Evolutionary conservation across 2,113 vertebrate genomes (phyloP), one percentile per base, ranked within the genome.

Genomic region (Triplophysa tibetana): DNA sequence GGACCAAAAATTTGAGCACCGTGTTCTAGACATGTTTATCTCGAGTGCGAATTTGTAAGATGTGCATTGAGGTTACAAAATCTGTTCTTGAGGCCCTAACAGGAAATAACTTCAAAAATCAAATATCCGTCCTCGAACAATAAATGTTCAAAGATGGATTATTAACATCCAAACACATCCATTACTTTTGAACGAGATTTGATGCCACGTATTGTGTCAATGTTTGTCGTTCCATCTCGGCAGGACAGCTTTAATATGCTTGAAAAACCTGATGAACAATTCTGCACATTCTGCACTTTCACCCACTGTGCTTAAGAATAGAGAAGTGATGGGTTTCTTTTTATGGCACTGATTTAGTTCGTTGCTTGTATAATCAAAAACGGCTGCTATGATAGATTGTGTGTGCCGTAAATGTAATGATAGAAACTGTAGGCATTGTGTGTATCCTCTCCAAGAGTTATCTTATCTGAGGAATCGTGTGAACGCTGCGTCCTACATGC

Each of bases 211-310:
- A 43, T 60, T 29, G 7, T 75, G 48, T 63, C 12, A 63, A 13
- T n/a, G 72, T 41, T 14, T 64, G 7, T 23, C 29, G 9, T 45
- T 48, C 9, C 24, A 65, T 65, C 41, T 38, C 29, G 52, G 12
- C 24, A 23, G 60, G 45, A 52, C 19, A 60, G 41, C 8, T 26
- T 70, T 11, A 67, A n/a, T 54, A 24, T 12, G 5, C 62, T 52
- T 10, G 63, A 62, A 74, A 48, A 75, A 75, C 81, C 63, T 63
- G 76, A 74, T 13, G 69, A 41, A 62, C 11, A 78, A 21, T 78
- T 60, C 58, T 54, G 69, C 60, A 61, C 78, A 21, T 77, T 58
- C 56, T 54, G 68, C 60, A 61, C 74, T 61, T 76, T 29, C 72
- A 76, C 64, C 38, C 80, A 70, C 33, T 61, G 38, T 50, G 41